Evolutionary conservation across 2,113 vertebrate genomes (phyloP).

Genomic region (Rafetus swinhoei): DNA sequence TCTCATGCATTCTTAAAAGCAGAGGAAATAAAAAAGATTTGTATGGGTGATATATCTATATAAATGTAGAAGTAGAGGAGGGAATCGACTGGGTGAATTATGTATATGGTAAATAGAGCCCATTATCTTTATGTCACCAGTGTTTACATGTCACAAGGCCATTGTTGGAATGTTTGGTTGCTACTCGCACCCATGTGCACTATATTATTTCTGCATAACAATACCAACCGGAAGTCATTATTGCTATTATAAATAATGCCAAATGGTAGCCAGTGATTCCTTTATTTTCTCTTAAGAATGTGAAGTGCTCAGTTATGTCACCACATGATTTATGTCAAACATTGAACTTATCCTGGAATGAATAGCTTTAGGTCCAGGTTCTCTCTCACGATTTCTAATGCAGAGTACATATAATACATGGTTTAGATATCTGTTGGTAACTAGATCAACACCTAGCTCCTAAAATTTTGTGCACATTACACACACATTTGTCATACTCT

Average conservation of each 20-base stretch:
- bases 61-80: not conserved
- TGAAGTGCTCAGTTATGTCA: not conserved
- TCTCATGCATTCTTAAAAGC: not conserved
- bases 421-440: rapidly evolving
- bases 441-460: not conserved
- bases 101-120: not conserved
- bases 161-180: not conserved
- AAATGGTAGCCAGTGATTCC: not conserved
- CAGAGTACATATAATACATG: not conserved
- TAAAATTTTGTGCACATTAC: not conserved
- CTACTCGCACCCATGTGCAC: not conserved
- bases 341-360: rapidly evolving
- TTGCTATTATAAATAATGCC: not conserved
- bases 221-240: not conserved
- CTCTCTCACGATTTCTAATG: not conserved
- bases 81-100: not conserved
- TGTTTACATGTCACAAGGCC: not conserved
- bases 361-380: rapidly evolving
- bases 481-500: not conserved
- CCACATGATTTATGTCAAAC: not conserved
- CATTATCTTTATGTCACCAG: not conserved
- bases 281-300: rapidly evolving
- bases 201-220: rapidly evolving
- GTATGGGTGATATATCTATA: not conserved
- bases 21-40: not conserved